Base-by-base conservation (phyloP, 23 tunicate species). In the Botrylloides violaceus region DNA sequence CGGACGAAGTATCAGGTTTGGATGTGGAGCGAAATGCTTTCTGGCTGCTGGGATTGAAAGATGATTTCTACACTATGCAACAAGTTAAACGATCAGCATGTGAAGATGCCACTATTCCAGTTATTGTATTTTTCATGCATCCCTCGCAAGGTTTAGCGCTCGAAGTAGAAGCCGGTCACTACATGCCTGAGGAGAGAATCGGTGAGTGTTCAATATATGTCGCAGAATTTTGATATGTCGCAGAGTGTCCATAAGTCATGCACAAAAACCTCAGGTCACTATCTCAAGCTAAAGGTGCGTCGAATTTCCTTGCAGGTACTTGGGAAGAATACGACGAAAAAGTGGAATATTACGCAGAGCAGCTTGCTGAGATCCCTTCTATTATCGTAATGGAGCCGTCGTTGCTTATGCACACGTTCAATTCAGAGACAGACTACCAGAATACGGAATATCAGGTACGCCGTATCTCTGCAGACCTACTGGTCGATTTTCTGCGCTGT, bases 1-100 rank as follows among this genome's bases (percentile, higher is more conserved):
- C 71, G 47, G 98, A 92, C 57, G 71, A 64, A 20, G 36, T 33
- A 2, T 75, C 87, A 2, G 82, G 82, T 6, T 60, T 79, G 1
- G 83, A 84, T 49, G 92, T 92, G 2, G 80, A 66, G 27, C 60
- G 98, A 12, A 84, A 92, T 59, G 80, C 92, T 29, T 92, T 92
- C 70, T 92, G 98, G 98, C 77, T 92, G 39, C 83, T 92, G 53
- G 98, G 98, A 32, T 49, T 84, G 34, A 76, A 84, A n/a, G 98
- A 92, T 58, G 98, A 92, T 80, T 84, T 92, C 77, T 92, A 92
- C 79, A 92, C 98, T 19, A 76, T 92, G 35, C 92, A 92, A 29
- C 98, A 92, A 70, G 76, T 92, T 57, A 92, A 92, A 58, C 36
- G 74, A 64, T 72, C 87, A 15, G 98, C 98, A 21, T 92, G 98